Conservation (phyloP, 2,113 vertebrate species). For the Brachirus orientalis region DNA sequence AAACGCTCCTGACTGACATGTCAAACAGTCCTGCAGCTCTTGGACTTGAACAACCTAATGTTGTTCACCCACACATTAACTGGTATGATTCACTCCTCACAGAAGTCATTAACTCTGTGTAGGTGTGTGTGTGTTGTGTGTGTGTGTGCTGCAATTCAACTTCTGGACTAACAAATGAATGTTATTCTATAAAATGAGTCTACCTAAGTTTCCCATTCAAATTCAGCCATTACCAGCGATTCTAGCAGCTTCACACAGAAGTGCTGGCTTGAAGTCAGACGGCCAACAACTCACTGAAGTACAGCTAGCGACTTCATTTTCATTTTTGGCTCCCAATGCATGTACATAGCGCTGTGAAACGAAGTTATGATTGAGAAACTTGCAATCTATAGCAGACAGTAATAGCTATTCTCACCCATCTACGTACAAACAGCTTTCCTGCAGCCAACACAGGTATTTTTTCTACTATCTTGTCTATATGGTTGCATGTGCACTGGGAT, state of each 20-base stretch:
- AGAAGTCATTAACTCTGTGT: slow-evolving; percentile 24
- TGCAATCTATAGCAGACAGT: neutral
- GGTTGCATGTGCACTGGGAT: neutral
- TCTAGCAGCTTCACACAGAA: neutral
- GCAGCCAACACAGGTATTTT: neutral
- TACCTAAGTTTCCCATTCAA: neutral
- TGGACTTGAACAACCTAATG: slow-evolving; percentile 25
- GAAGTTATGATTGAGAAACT: neutral
- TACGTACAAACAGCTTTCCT: neutral
- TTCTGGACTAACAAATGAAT: too few relatives aligned
- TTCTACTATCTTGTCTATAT: neutral
- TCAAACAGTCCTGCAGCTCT: slow-evolving; percentile 32
- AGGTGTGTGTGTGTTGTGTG: neutral
- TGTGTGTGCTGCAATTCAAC: too few relatives aligned
- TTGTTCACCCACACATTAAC: slow-evolving; percentile 34
- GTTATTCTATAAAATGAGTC: too few relatives aligned
- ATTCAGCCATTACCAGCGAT: neutral
- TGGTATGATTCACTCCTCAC: slow-evolving; percentile 40
- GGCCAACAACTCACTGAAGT: neutral
- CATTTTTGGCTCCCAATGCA: neutral
- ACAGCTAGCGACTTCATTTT: neutral
- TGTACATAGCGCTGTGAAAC: neutral
- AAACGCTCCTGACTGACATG: slow-evolving; percentile 16
- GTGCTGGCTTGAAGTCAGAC: neutral
- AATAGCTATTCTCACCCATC: neutral